phyloP scores from a whole-genome alignment of 2,797 vertebrate genomes.

The Hipposideros larvatus region DNA sequence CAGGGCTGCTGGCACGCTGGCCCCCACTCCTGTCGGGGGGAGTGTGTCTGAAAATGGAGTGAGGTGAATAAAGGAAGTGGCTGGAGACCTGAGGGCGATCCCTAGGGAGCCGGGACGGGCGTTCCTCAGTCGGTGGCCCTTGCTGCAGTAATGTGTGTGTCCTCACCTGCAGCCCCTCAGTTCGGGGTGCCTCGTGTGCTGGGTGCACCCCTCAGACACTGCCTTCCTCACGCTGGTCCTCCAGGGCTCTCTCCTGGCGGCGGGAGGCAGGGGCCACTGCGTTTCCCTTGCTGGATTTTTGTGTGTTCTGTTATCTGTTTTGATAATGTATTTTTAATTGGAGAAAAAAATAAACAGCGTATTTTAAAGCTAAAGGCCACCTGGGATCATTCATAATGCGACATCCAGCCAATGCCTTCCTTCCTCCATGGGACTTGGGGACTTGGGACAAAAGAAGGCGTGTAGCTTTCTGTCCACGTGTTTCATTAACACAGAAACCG shows the following conservation, averaged over 20 bases:
- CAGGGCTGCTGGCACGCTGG: not conserved
- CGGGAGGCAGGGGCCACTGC: rapidly evolving
- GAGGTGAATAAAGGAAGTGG: rapidly evolving
- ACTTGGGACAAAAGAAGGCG: rapidly evolving
- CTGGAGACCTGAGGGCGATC: too few relatives aligned
- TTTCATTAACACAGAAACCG: rapidly evolving
- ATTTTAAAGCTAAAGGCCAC: not conserved
- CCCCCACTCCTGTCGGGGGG: not conserved
- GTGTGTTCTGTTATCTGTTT: not conserved
- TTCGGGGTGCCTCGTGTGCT: rapidly evolving
- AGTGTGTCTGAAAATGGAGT: rapidly evolving
- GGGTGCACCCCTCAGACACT: rapidly evolving
- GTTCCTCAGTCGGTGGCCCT: not conserved
- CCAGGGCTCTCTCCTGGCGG: rapidly evolving
- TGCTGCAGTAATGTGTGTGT: not conserved
- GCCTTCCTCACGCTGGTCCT: rapidly evolving
- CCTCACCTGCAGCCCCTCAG: not conserved
- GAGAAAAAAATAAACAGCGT: conserved; percentile 51
- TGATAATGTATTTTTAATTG: not conserved
- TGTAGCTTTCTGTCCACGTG: rapidly evolving
- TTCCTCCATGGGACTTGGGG: rapidly evolving
- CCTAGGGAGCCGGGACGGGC: rapidly evolving
- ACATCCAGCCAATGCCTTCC: too few relatives aligned
- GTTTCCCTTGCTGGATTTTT: not conserved
- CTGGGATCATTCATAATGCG: not conserved